Evolutionary conservation across 2,888 invertebrate species (phyloP).

Genomic region (Saturnia pavonia): DNA sequence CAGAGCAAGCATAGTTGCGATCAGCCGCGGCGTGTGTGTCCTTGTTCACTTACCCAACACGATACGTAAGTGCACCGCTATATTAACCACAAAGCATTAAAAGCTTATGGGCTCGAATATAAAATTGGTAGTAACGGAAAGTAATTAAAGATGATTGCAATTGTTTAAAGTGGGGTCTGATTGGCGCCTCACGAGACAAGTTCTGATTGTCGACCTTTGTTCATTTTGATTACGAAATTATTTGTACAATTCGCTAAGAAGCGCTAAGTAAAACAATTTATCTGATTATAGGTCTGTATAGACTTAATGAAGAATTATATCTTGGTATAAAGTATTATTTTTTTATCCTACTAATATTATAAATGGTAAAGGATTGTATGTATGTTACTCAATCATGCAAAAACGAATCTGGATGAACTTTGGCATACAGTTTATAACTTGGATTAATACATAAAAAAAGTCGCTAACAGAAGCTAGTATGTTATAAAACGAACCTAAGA

Average conservation of each 20-base stretch:
- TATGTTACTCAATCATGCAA: no score
- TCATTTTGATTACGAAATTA: slow-evolving; percentile 59
- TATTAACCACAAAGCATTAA: slow-evolving; percentile 67
- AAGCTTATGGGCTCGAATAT: slow-evolving; percentile 60
- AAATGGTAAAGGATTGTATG: no score
- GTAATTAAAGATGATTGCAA: slow-evolving; percentile 62
- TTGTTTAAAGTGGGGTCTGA: slow-evolving; percentile 48
- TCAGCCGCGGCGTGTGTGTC: slow-evolving; percentile 45
- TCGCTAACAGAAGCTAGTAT: no score
- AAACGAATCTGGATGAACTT: no score
- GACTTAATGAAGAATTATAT: neutral
- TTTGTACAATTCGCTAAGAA: slow-evolving; percentile 37
- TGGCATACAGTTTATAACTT: no score
- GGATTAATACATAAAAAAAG: no score
- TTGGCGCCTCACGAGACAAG: slow-evolving; percentile 40
- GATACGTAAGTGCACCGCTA: slow-evolving; percentile 55
- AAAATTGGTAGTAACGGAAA: slow-evolving; percentile 56
- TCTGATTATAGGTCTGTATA: neutral
- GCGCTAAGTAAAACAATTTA: neutral
- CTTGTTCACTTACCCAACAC: slow-evolving; percentile 71
- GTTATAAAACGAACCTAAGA: no score
- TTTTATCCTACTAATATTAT: no score
- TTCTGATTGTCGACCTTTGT: slow-evolving; percentile 60
- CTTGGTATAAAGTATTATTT: neutral
- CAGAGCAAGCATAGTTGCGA: slow-evolving; percentile 15